These are phyloP conservation scores for Drosophila rhopaloa DNA, from an alignment of 1,140 invertebrate species.

Conservation along the genomic window DNA sequence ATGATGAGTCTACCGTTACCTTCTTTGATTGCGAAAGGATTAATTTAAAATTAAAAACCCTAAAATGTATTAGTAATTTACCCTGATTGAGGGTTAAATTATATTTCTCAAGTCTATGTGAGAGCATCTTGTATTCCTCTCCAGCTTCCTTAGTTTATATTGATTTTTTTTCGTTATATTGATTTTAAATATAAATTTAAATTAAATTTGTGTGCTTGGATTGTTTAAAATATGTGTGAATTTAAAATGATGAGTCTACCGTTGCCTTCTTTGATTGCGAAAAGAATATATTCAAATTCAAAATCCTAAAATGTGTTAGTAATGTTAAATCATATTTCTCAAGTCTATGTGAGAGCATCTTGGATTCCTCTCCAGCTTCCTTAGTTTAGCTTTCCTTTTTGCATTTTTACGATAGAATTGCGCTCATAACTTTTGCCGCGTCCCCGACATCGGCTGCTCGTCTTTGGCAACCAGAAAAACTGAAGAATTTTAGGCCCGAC, in stretches of 20 bases:
- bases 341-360: slow-evolving; percentile 9
- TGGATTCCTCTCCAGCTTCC: not conserved
- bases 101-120: not conserved
- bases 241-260: no score
- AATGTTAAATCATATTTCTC: not conserved
- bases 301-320: no score
- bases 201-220: no score
- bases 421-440: slow-evolving; percentile 74
- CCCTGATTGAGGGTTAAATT: not conserved
- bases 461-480: slow-evolving; percentile 57
- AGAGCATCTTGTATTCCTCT: slow-evolving; percentile 21
- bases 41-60: not conserved
- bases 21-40: no score
- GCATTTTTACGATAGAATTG: slow-evolving; percentile 81
- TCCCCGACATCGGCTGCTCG: slow-evolving; percentile 56
- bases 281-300: not conserved
- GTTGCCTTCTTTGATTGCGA: no score
- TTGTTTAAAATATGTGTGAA: not conserved
- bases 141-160: not conserved
- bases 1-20: no score
- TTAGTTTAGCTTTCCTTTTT: slow-evolving; percentile 34
- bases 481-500: slow-evolving; percentile 66
- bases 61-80: no score
- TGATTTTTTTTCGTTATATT: no score
- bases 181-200: no score